Percentiles rank a stretch among this genome's conserved stretches.
These are phyloP conservation scores for Drosophila ezoana DNA, from an alignment of 2,888 invertebrate species.

Conservation along the genomic window DNA sequence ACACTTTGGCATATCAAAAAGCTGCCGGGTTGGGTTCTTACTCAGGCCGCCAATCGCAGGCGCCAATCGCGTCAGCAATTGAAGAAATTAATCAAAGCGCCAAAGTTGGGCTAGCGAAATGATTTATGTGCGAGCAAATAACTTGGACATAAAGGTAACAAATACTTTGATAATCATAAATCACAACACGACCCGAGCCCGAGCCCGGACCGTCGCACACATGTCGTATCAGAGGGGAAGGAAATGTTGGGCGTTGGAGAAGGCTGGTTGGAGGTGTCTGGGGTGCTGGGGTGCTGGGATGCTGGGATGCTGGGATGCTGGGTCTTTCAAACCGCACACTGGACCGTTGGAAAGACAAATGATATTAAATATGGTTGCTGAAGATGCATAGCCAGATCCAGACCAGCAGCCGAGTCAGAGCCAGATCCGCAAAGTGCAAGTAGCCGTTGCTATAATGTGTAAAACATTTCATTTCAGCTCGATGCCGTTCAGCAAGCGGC, in stretches of 20 bases:
- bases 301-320: neutral
- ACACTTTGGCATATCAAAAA: slow-evolving; percentile 46
- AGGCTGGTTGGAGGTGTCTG: neutral
- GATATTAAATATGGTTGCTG: slow-evolving; percentile 71
- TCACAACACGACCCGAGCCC: slow-evolving; percentile 58
- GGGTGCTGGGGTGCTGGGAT: neutral
- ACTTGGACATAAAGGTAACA: slow-evolving; percentile 78
- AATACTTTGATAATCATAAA: slow-evolving; percentile 80
- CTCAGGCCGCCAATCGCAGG: slow-evolving; percentile 44
- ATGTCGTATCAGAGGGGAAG: slow-evolving; percentile 3
- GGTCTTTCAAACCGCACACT: slow-evolving; percentile 58
- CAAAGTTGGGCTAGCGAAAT: slow-evolving; percentile 59
- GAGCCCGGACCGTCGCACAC: slow-evolving; percentile 10
- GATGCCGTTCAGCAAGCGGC: slow-evolving; percentile 31
- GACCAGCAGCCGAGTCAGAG: neutral
- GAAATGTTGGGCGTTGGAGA: neutral
- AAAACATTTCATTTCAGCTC: slow-evolving; percentile 71
- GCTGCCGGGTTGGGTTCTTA: neutral
- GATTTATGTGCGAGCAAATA: slow-evolving; percentile 77
- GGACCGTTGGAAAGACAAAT: slow-evolving; percentile 75
- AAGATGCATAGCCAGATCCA: slow-evolving; percentile 26
- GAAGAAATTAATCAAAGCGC: slow-evolving; percentile 77
- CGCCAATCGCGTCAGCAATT: slow-evolving; percentile 73
- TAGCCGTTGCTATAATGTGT: slow-evolving; percentile 57
- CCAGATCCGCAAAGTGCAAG: slow-evolving; percentile 15